phyloP scores from a whole-genome alignment of 2,113 vertebrate species.

The Notothenia coriiceps region DNA sequence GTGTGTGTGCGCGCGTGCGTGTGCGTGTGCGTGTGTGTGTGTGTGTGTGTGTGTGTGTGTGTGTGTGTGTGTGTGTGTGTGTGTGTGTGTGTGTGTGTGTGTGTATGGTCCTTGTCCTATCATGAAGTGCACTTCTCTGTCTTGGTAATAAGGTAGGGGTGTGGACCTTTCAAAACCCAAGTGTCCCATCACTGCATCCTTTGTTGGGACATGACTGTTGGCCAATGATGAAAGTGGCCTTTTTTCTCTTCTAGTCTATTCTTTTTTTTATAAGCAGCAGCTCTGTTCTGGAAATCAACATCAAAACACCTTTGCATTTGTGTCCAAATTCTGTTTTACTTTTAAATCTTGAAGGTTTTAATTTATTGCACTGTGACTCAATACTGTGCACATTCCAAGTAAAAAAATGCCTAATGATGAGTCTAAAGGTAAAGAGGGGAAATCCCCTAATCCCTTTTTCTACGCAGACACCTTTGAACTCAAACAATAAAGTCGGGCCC shows the following conservation, averaged over 20 bases:
- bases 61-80: no score
- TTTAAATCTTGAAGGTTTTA: background rate
- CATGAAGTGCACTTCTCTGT: constrained; percentile 31
- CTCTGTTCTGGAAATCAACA: constrained; percentile 10
- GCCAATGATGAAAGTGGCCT: constrained; percentile 12
- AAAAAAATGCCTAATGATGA: constrained; percentile 25
- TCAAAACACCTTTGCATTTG: background rate
- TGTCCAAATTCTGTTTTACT: background rate
- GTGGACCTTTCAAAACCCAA: constrained; percentile 13
- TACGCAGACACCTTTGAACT: constrained; percentile 62
- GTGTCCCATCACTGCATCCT: constrained; percentile 16
- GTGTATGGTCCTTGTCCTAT: constrained; percentile 35
- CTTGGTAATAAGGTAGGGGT: constrained; percentile 49
- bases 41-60: no score
- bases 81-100: background rate
- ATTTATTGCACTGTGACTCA: background rate
- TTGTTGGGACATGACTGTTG: constrained; percentile 40
- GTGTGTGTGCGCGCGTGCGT: background rate
- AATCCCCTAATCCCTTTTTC: constrained; percentile 65
- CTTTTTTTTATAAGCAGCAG: constrained; percentile 3
- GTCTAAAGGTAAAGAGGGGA: constrained; percentile 49
- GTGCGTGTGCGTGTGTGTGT: no score
- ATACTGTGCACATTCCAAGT: constrained; percentile 1
- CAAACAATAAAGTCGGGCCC: constrained; percentile 65
- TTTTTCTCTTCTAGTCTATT: background rate